Evolutionary conservation across 2,113 vertebrate species (phyloP), one percentile per base, ranked within the genome.

Genomic region (Corythoichthys haematopterus): DNA sequence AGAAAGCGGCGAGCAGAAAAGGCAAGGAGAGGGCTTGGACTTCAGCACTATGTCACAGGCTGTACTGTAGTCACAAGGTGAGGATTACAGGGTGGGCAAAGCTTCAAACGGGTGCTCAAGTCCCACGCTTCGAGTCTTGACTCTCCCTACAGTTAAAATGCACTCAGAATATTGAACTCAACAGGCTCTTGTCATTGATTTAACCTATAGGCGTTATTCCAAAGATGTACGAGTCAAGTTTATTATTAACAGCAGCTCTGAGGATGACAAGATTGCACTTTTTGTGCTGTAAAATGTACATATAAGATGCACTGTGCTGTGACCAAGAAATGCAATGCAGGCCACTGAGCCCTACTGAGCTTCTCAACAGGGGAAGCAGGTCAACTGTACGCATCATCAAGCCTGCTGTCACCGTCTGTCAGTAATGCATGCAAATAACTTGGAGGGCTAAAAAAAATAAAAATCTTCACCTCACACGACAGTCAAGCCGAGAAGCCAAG

Each of bases 401-500:
- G 43, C 52, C 46, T 2, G 66, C 63, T 68, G 67, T 67, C 71
- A 53, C 43, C 48, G 56, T 62, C 64, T 79, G 75, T 61, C 59
- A n/a, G 73, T 70, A 88, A 82, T 35, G 52, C 77, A 90, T 89
- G 90, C 85, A 90, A 89, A 91, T 87, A 38, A 69, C n/a, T 55
- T 14, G 33, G 20, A 28, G 20, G 20, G 20, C 20, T 28, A 38
- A 2, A 52, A 52, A 36, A 75, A 75, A 86, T 83, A 75, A 86
- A 84, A 77, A 85, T 84, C 86, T 87, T 28, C 20, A 81, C 81
- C 69, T 71, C 68, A 71, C 78, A 81, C 75, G 77, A 78, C 68
- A 72, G 82, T 69, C 70, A 82, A 58, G 74, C 15, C 46, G 57
- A 53, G 58, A 70, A 53, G 45, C 50, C 36, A 33, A 74, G n/a